phyloP scores from a whole-genome alignment of 2,113 vertebrate species.

The Paralichthys olivaceus region DNA sequence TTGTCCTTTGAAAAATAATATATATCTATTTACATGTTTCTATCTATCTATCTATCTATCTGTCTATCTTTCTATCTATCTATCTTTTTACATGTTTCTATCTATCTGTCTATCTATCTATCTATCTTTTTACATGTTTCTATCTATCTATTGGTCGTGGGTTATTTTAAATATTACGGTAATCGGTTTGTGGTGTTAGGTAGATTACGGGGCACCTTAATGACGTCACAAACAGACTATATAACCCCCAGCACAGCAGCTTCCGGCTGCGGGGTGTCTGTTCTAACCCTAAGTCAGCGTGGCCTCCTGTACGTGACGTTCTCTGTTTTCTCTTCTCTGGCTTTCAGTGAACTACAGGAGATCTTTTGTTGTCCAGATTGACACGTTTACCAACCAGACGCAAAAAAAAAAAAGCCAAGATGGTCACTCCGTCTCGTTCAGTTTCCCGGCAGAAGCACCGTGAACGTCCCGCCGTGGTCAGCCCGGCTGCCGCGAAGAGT shows the following conservation, averaged over 20 bases:
- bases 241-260: not conserved
- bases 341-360: conserved; percentile 73
- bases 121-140: not conserved
- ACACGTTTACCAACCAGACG: not conserved
- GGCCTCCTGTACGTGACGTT: conserved; percentile 9
- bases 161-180: not conserved
- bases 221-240: conserved; percentile 65
- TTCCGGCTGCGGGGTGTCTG: conserved; percentile 1
- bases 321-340: conserved; percentile 66
- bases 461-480: conserved; percentile 64
- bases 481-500: conserved; percentile 80
- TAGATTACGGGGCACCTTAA: not conserved
- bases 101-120: not conserved
- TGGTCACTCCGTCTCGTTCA: conserved; percentile 66
- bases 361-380: not conserved
- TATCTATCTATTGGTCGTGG: not conserved
- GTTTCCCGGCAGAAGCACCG: conserved; percentile 46
- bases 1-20: not conserved
- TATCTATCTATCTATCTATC: not conserved
- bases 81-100: not conserved
- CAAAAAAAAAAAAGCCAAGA: conserved; percentile 65
- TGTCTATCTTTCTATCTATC: not conserved
- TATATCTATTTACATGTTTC: not conserved
- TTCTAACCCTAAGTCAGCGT: conserved; percentile 68
- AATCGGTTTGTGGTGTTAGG: not conserved